Conservation (phyloP, 2,113 vertebrate species). For the Crotalus viridis region DNA sequence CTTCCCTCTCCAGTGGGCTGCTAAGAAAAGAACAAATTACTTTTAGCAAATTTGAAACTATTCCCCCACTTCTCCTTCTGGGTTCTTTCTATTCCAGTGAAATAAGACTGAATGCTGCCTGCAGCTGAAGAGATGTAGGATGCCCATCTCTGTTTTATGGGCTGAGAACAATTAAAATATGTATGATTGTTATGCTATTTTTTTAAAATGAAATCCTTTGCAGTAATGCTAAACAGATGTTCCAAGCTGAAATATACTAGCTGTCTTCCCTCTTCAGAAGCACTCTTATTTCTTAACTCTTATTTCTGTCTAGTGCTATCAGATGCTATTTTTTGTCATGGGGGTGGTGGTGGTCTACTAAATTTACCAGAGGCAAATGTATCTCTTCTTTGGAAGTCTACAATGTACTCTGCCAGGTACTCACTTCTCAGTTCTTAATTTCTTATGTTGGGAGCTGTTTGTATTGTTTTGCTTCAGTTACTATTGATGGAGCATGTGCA, state of each 20-base stretch:
- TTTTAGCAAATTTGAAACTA: background rate
- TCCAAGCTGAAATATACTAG: constrained; percentile 60
- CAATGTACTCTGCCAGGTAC: background rate
- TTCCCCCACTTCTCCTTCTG: background rate
- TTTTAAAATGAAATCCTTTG: constrained; percentile 42
- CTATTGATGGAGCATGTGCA: constrained; percentile 7
- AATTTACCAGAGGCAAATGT: constrained; percentile 15
- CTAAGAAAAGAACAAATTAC: background rate
- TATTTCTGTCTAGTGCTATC: constrained; percentile 53
- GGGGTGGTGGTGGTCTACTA: constrained; percentile 25
- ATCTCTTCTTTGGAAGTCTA: constrained; percentile 14
- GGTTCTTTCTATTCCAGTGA: background rate
- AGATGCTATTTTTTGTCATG: background rate
- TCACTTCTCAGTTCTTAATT: background rate
- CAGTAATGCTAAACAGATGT: constrained; percentile 72
- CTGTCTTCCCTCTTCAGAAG: constrained; percentile 65
- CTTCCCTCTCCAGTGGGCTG: background rate
- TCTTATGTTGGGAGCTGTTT: constrained; percentile 4
- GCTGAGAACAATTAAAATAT: constrained; percentile 67
- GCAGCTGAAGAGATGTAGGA: background rate
- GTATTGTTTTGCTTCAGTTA: background rate
- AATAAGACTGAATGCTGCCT: background rate
- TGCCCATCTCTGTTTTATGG: constrained; percentile 43
- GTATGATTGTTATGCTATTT: constrained; percentile 49
- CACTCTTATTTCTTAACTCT: constrained; percentile 50